A percentile compares a stretch with the other conserved stretches of the same genome.
Conservation (phyloP, 1,140 invertebrate genomes). For the Sycobia sp. region DNA sequence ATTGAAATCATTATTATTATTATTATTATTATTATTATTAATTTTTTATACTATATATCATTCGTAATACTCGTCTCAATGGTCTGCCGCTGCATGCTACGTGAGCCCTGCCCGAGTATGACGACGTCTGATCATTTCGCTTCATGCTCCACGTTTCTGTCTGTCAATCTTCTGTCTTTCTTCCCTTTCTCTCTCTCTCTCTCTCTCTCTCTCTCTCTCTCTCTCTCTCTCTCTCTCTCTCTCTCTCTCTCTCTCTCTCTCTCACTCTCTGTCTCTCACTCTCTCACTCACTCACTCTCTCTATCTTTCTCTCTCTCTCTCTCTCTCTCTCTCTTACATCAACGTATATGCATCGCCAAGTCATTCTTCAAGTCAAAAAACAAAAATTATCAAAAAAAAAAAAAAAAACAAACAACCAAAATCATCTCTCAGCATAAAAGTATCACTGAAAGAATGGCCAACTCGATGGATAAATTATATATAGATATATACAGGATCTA, state of each 20-base stretch:
- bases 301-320: too few relatives aligned
- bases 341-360: too few relatives aligned
- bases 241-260: constrained; percentile 1
- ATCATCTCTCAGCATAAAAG: too few relatives aligned
- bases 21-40: too few relatives aligned
- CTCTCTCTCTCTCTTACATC: too few relatives aligned
- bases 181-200: constrained; percentile 12
- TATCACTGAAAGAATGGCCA: too few relatives aligned
- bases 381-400: background rate
- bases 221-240: constrained; percentile 14
- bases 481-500: too few relatives aligned
- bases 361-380: constrained; percentile 21
- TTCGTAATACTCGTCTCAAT: constrained; percentile 48
- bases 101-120: constrained; percentile 54
- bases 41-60: constrained; percentile 8
- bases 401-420: too few relatives aligned
- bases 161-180: too few relatives aligned
- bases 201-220: constrained; percentile 7
- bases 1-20: constrained; percentile 12
- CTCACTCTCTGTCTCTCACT: constrained; percentile 11
- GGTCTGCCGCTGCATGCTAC: constrained; percentile 56
- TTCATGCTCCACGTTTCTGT: constrained; percentile 20
- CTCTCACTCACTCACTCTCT: too few relatives aligned
- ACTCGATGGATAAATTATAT: too few relatives aligned
- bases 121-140: constrained; percentile 37